Conservation (phyloP, 2,888 invertebrate genomes). For the Myopa tessellatipennis region DNA sequence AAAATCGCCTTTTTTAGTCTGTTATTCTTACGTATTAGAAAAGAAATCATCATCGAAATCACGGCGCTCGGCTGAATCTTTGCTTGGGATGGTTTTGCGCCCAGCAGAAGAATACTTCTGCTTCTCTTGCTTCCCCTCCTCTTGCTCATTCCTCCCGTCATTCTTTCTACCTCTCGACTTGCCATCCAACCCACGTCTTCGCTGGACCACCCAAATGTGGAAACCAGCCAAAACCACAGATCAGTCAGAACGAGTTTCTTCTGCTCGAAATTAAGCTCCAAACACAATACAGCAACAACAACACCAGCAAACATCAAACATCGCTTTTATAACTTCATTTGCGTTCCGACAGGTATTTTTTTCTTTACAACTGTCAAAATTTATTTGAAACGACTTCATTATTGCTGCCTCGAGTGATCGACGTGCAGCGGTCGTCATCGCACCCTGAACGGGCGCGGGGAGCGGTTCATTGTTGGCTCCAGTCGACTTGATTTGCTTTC, state of each 20-base stretch:
- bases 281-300: slow-evolving; percentile 29
- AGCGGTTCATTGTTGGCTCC: background rate
- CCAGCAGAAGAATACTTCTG: too few species aligned
- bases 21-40: too few species aligned
- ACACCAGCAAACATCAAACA: slow-evolving; percentile 49
- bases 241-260: too few species aligned
- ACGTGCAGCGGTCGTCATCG: background rate
- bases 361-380: slow-evolving; percentile 59
- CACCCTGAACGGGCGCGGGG: background rate
- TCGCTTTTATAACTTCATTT: slow-evolving; percentile 62
- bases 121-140: background rate
- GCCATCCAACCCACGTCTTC: slow-evolving; percentile 22
- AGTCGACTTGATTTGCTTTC: background rate
- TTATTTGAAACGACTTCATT: slow-evolving; percentile 63
- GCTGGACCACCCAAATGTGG: slow-evolving; percentile 51
- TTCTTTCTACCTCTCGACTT: slow-evolving; percentile 42
- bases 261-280: background rate
- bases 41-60: too few species aligned
- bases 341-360: slow-evolving; percentile 45
- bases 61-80: too few species aligned
- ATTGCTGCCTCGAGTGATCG: slow-evolving; percentile 42
- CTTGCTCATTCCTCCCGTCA: slow-evolving; percentile 38
- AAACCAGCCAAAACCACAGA: background rate
- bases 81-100: too few species aligned
- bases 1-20: too few species aligned